A percentile compares a stretch with the other conserved stretches of the same genome.
Conservation (phyloP, 1,140 invertebrate species). For the Bombyx mori region DNA sequence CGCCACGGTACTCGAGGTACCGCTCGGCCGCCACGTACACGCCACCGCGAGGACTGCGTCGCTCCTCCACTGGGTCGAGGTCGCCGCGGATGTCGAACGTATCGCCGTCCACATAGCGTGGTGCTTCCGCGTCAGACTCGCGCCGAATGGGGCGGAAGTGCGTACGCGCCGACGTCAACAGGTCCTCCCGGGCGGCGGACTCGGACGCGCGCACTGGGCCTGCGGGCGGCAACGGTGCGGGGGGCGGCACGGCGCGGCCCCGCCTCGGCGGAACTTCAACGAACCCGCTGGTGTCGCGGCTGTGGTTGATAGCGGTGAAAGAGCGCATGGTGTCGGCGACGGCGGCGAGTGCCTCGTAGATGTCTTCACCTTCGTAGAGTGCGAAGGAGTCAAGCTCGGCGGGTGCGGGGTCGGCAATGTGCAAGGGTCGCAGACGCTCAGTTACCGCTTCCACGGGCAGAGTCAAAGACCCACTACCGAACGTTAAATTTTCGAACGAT, state of each 20-base stretch:
- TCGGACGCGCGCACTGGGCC: slow-evolving; percentile 8
- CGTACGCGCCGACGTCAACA: slow-evolving; percentile 79
- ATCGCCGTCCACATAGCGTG: slow-evolving; percentile 75
- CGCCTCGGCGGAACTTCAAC: slow-evolving; percentile 70
- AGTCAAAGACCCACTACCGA: slow-evolving; percentile 23
- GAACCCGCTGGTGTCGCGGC: slow-evolving; percentile 72
- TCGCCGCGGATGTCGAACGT: slow-evolving; percentile 78
- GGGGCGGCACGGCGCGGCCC: slow-evolving; percentile 27
- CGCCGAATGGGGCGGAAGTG: slow-evolving; percentile 83
- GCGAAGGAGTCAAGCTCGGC: slow-evolving; percentile 40
- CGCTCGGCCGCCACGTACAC: slow-evolving; percentile 60
- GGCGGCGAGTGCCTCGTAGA: slow-evolving; percentile 47
- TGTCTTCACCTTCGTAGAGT: slow-evolving; percentile 43
- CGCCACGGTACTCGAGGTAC: slow-evolving; percentile 69
- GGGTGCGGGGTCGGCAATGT: slow-evolving; percentile 38
- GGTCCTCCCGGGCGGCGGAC: slow-evolving; percentile 72
- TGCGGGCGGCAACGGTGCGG: slow-evolving; percentile 14
- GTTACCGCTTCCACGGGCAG: slow-evolving; percentile 32
- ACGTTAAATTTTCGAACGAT: slow-evolving; percentile 55
- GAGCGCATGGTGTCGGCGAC: slow-evolving; percentile 59
- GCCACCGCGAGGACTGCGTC: slow-evolving; percentile 63
- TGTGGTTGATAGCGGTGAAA: slow-evolving; percentile 71
- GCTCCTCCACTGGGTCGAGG: slow-evolving; percentile 72
- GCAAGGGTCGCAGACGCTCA: slow-evolving; percentile 52
- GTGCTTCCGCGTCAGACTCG: slow-evolving; percentile 59